phyloP scores from a whole-genome alignment of 2,797 vertebrate genomes.

The Leucoraja ocellata region DNA sequence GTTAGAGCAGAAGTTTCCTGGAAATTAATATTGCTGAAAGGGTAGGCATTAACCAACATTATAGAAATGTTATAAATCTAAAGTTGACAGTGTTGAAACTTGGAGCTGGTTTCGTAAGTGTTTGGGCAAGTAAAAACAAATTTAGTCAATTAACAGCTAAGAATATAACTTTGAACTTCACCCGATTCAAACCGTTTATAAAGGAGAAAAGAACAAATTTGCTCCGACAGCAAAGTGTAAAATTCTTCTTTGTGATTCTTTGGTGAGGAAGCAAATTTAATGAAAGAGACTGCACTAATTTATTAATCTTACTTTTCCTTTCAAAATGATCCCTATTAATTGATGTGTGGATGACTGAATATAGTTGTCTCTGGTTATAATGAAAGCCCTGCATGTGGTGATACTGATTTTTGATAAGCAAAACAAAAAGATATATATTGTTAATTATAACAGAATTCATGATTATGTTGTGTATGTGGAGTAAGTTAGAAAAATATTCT shows the following conservation, averaged over 20 bases:
- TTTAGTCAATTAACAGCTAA: conserved; percentile 22
- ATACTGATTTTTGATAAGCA: not conserved
- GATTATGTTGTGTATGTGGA: not conserved
- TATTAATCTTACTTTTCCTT: too few species aligned
- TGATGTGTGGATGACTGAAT: not conserved
- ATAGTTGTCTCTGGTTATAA: not conserved
- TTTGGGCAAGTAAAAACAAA: not conserved
- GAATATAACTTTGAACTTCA: conserved; percentile 26
- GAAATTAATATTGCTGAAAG: not conserved
- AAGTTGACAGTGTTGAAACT: not conserved
- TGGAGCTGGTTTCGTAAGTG: not conserved
- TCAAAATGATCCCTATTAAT: too few species aligned
- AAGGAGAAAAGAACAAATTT: not conserved
- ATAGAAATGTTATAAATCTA: not conserved
- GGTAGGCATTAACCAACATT: not conserved
- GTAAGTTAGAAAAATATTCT: too few species aligned
- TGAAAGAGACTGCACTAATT: too few species aligned
- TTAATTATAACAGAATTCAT: not conserved
- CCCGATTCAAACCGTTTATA: not conserved
- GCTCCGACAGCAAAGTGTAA: not conserved
- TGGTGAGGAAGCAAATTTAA: too few species aligned
- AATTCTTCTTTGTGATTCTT: too few species aligned
- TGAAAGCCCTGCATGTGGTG: not conserved
- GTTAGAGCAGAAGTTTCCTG: not conserved
- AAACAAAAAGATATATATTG: not conserved